Base-by-base conservation (phyloP, 1,140 invertebrate species). In the Asbolus verrucosus region DNA sequence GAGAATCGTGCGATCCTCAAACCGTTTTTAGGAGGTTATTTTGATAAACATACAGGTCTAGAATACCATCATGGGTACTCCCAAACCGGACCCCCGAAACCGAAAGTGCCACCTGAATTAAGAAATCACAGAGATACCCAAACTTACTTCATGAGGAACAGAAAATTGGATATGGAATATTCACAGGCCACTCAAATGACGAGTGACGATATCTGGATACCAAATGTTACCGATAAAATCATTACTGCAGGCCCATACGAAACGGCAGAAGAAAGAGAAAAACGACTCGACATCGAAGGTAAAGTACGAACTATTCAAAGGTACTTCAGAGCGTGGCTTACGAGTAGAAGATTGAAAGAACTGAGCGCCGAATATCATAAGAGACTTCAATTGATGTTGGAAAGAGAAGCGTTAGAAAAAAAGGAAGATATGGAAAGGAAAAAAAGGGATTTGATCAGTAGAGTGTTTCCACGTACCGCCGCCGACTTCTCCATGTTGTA, bases 401-500 rank as follows among this genome's bases (percentile, higher is more conserved):
- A 85, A 74, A 81, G 85, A 65, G 81, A 84, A n/a, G 76, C 80
- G 60, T 76, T 82, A 30, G 81, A 85, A 71, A 75, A 73, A 24
- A 78, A 80, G 69, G 83, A 84, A 41, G 78, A 83, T 65, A 84
- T 84, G 59, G 80, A 82, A 43, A 80, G 87, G 66, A 76, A 84
- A 38, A 80, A 83, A 16, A 77, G 78, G 36, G 86, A 89, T 72
- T 81, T 88, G 4, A 79, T 86, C 31, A 83, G 84, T 13, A 86
- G 86, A 76, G 86, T 85, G 0, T 85, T 85, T 76, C 89, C 89
- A 0, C 83, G 82, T 69, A 86, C 83, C 0, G 83, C 85, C 63
- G 82, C 83, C 69, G 88, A 90, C 76, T 91, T 90, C 70, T 85
- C 87, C 63, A 85, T 89, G 79, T 77, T 91, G 1, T 90, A 89